phyloP scores from a whole-genome alignment of 1,140 invertebrate genomes.

The Drosophila sechellia region DNA sequence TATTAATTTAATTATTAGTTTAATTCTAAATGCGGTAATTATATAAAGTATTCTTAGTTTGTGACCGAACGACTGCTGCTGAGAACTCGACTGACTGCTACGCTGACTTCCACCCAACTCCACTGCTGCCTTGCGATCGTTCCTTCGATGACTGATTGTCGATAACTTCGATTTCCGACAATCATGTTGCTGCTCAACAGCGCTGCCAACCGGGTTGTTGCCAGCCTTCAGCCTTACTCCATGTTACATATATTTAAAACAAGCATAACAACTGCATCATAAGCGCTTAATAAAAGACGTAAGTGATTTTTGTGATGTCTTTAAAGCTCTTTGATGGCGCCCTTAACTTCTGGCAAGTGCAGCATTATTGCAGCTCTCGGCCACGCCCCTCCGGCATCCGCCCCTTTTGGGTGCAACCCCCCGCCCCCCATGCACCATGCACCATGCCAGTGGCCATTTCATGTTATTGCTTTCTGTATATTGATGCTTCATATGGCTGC shows the following conservation, averaged over 20 bases:
- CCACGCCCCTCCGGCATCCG: background rate
- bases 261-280: background rate
- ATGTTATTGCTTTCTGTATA: conserved; percentile 61
- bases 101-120: too few relatives aligned
- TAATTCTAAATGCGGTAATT: too few relatives aligned
- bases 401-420: background rate
- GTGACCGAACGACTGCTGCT: too few relatives aligned
- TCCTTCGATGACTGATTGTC: too few relatives aligned
- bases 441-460: conserved; percentile 32
- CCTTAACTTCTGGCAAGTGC: conserved; percentile 36
- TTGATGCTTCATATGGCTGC: conserved; percentile 49
- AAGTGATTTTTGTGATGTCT: conserved; percentile 29
- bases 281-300: background rate
- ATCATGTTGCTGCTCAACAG: too few relatives aligned
- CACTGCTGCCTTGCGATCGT: too few relatives aligned
- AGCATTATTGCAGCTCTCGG: conserved; percentile 50
- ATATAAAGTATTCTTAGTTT: too few relatives aligned
- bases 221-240: too few relatives aligned
- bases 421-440: background rate
- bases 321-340: conserved; percentile 33
- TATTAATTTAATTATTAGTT: too few relatives aligned
- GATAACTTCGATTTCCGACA: too few relatives aligned
- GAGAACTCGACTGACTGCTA: too few relatives aligned
- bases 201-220: too few relatives aligned
- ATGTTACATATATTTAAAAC: background rate